Evolutionary conservation across 2,113 vertebrate species (phyloP).

Genomic region (Hippocampus zosterae): DNA sequence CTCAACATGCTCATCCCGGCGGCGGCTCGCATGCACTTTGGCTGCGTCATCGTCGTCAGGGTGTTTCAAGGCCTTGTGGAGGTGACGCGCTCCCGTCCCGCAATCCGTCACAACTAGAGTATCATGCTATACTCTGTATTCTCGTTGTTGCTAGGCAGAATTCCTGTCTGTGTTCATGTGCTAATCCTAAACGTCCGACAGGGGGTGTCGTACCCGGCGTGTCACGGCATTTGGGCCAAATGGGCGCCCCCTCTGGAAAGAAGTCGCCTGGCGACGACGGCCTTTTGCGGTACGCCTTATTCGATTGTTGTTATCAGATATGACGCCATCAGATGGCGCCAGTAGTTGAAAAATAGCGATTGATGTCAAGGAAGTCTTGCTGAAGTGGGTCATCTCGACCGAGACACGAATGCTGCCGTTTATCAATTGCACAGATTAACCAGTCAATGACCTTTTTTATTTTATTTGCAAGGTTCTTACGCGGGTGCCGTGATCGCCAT

Average conservation of each 20-base stretch:
- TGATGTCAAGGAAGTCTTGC: too few species aligned
- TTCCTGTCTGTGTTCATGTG: neutral
- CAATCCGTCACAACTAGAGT: too few species aligned
- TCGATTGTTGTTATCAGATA: conserved; percentile 18
- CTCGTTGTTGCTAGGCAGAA: too few species aligned
- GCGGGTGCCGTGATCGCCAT: conserved; percentile 89
- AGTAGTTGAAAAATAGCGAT: too few species aligned
- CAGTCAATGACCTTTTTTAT: neutral
- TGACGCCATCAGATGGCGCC: neutral
- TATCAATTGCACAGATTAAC: neutral
- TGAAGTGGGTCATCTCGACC: too few species aligned
- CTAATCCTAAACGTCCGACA: conserved; percentile 31
- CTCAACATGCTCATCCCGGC: conserved; percentile 88
- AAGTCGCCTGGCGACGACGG: conserved; percentile 81
- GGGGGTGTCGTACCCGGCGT: conserved; percentile 90
- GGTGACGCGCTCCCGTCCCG: conserved; percentile 56
- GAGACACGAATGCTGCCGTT: too few species aligned
- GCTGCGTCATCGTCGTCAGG: conserved; percentile 86
- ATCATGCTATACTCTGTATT: too few species aligned
- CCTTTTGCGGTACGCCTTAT: conserved; percentile 71
- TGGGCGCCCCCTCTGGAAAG: conserved; percentile 83
- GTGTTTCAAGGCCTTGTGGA: conserved; percentile 88
- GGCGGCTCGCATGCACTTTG: conserved; percentile 82
- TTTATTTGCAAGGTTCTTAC: conserved; percentile 75
- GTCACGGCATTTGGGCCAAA: conserved; percentile 89